A percentile compares a stretch with the other conserved stretches of the same genome.
Conservation (phyloP, 2,888 invertebrate genomes). For the Dryococelus australis region DNA sequence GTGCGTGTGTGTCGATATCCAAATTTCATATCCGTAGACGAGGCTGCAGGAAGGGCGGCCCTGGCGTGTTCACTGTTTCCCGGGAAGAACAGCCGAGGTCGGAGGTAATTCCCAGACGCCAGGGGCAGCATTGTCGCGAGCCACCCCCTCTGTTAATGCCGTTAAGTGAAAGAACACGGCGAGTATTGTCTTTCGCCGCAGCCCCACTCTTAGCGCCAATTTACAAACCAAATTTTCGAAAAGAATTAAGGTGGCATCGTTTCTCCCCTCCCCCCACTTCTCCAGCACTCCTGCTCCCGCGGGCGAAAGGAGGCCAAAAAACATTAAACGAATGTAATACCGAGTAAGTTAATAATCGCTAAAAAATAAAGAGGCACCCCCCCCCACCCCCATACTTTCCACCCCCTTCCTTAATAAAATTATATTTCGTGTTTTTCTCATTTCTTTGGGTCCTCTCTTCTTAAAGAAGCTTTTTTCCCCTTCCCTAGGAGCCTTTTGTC, state of each 20-base stretch:
- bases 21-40: too few species aligned
- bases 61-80: too few species aligned
- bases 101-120: not conserved
- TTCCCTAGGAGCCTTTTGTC: not conserved
- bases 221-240: slow-evolving; percentile 24
- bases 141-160: not conserved
- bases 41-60: too few species aligned
- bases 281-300: not conserved
- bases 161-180: not conserved
- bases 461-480: not conserved
- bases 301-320: not conserved
- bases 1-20: too few species aligned
- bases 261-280: not conserved
- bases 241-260: not conserved
- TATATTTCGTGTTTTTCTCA: slow-evolving; percentile 18
- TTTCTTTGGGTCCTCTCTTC: not conserved
- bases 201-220: not conserved
- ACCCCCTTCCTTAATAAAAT: slow-evolving; percentile 2
- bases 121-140: not conserved
- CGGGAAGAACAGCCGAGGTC: too few species aligned
- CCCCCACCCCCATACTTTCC: not conserved
- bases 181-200: slow-evolving; percentile 7
- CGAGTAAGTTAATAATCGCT: slow-evolving; percentile 25
- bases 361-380: slow-evolving; percentile 13
- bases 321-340: slow-evolving; percentile 24